phyloP scores from a whole-genome alignment of 2,113 vertebrate species.

The Gulo gulo region DNA sequence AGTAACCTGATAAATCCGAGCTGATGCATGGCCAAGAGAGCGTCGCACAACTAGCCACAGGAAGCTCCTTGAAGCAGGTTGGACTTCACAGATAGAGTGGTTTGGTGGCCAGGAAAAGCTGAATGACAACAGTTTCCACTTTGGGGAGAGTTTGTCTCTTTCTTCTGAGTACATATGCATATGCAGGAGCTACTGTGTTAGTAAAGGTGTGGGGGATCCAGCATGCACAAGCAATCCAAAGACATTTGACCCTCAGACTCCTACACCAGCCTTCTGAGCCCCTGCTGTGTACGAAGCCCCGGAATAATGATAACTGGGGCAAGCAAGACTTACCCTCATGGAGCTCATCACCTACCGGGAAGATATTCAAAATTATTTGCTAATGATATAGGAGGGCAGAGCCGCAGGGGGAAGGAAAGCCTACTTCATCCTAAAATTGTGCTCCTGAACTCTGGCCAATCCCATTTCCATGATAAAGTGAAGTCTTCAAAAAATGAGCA shows the following conservation, averaged over 20 bases:
- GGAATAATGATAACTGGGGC: not conserved
- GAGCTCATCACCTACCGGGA: not conserved
- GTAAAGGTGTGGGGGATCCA: not conserved
- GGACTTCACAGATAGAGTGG: not conserved
- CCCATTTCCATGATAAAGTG: not conserved
- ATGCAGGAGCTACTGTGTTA: no score
- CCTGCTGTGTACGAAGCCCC: not conserved
- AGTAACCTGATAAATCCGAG: not conserved
- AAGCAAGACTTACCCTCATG: not conserved
- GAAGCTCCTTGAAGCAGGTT: not conserved
- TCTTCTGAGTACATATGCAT: not conserved
- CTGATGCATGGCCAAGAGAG: not conserved
- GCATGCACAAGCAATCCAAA: not conserved
- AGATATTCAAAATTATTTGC: not conserved
- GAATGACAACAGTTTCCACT: not conserved
- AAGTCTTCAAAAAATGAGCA: not conserved
- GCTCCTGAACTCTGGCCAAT: not conserved
- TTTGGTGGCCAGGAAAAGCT: not conserved
- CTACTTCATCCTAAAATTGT: not conserved
- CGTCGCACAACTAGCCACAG: not conserved
- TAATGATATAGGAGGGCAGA: not conserved
- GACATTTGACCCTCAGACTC: not conserved
- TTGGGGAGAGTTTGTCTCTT: not conserved
- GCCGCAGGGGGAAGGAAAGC: not conserved
- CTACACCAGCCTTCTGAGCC: not conserved